Conservation (phyloP, 2,888 invertebrate genomes). For the Fissipunctia ypsillon region DNA sequence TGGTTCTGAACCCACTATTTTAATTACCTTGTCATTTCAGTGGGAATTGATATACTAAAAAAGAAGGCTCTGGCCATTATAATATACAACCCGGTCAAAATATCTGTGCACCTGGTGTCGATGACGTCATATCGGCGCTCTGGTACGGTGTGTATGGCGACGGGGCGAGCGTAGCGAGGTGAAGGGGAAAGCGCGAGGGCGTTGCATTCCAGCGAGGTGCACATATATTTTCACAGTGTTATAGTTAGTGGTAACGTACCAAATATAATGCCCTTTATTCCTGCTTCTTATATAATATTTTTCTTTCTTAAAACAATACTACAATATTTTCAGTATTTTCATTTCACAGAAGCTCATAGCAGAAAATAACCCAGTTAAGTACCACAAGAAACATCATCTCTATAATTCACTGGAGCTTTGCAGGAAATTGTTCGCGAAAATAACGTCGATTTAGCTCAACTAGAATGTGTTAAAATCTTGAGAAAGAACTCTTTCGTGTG, state of each 20-base stretch:
- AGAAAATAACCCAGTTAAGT: slow-evolving; percentile 19
- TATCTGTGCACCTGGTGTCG: no score
- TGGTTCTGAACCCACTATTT: no score
- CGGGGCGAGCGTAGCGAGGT: no score
- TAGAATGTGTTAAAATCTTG: slow-evolving; percentile 49
- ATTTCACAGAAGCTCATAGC: slow-evolving; percentile 7
- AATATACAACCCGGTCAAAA: no score
- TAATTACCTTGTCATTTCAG: neutral
- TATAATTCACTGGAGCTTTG: slow-evolving; percentile 18
- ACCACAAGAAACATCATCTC: slow-evolving; percentile 11
- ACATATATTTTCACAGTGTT: no score
- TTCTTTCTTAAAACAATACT: neutral
- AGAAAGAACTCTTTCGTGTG: slow-evolving; percentile 43
- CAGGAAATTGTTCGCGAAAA: slow-evolving; percentile 39
- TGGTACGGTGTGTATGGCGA: no score
- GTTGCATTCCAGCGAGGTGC: no score
- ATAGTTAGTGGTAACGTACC: no score
- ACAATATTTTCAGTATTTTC: slow-evolving; percentile 19
- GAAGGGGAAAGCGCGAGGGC: no score
- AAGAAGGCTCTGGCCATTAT: no score
- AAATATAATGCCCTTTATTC: neutral
- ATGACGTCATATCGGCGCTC: no score
- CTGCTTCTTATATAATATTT: neutral
- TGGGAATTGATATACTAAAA: neutral
- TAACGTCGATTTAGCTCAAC: slow-evolving; percentile 35